Percentiles rank a stretch among this genome's conserved stretches.
Conservation (phyloP, 2,113 vertebrate species). For the Rhinolophus sinicus region DNA sequence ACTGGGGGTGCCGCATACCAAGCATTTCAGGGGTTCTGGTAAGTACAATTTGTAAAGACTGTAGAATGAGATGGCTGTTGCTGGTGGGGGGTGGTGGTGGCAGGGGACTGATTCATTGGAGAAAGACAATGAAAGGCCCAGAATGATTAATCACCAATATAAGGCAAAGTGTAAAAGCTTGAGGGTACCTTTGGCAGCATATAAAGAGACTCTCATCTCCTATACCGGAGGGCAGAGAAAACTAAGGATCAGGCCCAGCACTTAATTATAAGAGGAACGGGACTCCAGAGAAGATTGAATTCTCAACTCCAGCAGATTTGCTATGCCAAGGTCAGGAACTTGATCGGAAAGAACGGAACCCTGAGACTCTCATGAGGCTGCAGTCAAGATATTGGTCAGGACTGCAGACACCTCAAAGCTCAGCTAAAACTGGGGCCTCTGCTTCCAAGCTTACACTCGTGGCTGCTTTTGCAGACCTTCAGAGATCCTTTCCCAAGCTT, state of each 20-base stretch:
- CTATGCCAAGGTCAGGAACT: slow-evolving; percentile 29
- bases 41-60: not conserved
- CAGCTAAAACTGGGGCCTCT: not conserved
- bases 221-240: slow-evolving; percentile 22
- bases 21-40: not conserved
- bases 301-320: slow-evolving; percentile 6
- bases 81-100: not conserved
- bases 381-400: not conserved
- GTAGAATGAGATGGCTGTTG: not conserved
- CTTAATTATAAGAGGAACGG: slow-evolving; percentile 62
- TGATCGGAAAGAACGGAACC: not conserved
- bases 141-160: slow-evolving; percentile 64
- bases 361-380: not conserved
- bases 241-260: slow-evolving; percentile 33
- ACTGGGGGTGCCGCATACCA: not conserved
- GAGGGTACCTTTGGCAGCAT: slow-evolving; percentile 31
- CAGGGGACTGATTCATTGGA: slow-evolving; percentile 41
- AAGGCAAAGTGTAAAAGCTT: slow-evolving; percentile 35
- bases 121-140: slow-evolving; percentile 53
- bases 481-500: not conserved
- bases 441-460: not conserved
- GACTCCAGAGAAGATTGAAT: slow-evolving; percentile 58
- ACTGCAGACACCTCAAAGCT: not conserved
- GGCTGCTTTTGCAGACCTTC: not conserved
- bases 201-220: slow-evolving; percentile 12